Percentiles rank a stretch among this genome's conserved stretches.
Conservation (phyloP, 1,140 invertebrate genomes). For the Panulirus ornatus region DNA sequence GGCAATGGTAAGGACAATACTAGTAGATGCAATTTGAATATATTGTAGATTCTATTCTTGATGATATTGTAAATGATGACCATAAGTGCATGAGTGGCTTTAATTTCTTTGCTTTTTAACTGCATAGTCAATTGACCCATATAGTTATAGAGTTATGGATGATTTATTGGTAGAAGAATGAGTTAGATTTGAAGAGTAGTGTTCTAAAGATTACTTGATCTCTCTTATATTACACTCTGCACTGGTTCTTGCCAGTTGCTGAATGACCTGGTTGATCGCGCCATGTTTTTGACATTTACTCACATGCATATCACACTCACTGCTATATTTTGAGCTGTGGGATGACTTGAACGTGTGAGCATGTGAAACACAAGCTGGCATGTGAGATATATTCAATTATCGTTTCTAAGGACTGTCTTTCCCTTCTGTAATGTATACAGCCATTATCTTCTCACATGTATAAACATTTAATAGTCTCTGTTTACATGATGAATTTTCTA, state of each 20-base stretch:
- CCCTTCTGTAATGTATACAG: neutral
- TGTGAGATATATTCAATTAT: neutral
- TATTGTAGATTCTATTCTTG: constrained; percentile 1
- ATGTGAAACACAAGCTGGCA: neutral
- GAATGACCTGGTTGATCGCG: neutral
- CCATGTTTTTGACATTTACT: neutral
- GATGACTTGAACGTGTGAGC: neutral
- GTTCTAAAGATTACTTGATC: neutral
- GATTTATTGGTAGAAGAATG: constrained; percentile 2
- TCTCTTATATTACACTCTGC: neutral
- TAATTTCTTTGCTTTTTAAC: neutral
- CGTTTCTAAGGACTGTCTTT: constrained; percentile 9
- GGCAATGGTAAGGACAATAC: constrained; percentile 23
- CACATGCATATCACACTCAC: constrained; percentile 4
- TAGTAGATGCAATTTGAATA: too few species aligned
- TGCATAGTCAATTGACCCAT: neutral
- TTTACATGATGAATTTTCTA: constrained; percentile 4
- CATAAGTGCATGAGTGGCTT: constrained; percentile 12
- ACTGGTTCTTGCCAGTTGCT: neutral
- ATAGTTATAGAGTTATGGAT: constrained; percentile 9
- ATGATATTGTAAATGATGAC: constrained; percentile 21
- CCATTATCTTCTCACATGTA: neutral
- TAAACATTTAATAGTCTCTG: neutral
- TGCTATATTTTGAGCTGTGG: neutral
- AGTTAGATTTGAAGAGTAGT: constrained; percentile 19